Percentiles rank a stretch among this genome's conserved stretches.
These are phyloP conservation scores for Diachasma alloeum DNA, from an alignment of 1,140 invertebrate species.

Conservation along the genomic window DNA sequence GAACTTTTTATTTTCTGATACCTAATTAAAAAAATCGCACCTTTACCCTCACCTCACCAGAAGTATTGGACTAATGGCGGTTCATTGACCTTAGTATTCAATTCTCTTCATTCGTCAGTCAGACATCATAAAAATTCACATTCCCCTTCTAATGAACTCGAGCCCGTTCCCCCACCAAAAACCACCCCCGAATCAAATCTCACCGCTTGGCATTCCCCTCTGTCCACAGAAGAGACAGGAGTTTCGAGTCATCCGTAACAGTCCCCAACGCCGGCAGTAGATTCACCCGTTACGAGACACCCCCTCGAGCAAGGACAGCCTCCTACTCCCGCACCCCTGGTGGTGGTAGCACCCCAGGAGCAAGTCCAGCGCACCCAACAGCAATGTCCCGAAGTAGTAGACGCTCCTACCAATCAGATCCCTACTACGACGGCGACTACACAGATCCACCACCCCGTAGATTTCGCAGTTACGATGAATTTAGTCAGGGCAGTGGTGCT, in stretches of 20 bases:
- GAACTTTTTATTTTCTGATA: no score
- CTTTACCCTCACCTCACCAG: no score
- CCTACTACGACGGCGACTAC: conserved; percentile 61
- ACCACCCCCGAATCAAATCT: no score
- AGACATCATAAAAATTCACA: no score
- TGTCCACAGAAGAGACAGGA: conserved; percentile 55
- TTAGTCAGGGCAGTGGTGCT: conserved; percentile 71
- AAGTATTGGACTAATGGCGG: no score
- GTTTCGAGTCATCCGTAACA: conserved; percentile 57
- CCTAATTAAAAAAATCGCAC: no score
- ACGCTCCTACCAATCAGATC: conserved; percentile 56
- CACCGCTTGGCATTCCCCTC: conserved; percentile 15
- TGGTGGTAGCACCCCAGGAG: conserved; percentile 57
- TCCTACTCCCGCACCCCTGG: conserved; percentile 59
- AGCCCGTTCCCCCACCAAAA: no score
- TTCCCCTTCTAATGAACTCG: no score
- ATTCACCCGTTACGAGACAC: conserved; percentile 61
- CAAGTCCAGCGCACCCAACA: conserved; percentile 59
- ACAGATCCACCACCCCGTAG: conserved; percentile 65
- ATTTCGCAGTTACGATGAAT: conserved; percentile 72
- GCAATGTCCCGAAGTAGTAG: conserved; percentile 56
- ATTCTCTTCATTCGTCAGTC: no score
- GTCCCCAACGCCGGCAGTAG: conserved; percentile 59
- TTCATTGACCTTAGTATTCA: no score
- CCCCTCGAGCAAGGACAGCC: conserved; percentile 59